Base-by-base conservation (phyloP, 1,140 invertebrate genomes). In the Coelopa frigida region DNA sequence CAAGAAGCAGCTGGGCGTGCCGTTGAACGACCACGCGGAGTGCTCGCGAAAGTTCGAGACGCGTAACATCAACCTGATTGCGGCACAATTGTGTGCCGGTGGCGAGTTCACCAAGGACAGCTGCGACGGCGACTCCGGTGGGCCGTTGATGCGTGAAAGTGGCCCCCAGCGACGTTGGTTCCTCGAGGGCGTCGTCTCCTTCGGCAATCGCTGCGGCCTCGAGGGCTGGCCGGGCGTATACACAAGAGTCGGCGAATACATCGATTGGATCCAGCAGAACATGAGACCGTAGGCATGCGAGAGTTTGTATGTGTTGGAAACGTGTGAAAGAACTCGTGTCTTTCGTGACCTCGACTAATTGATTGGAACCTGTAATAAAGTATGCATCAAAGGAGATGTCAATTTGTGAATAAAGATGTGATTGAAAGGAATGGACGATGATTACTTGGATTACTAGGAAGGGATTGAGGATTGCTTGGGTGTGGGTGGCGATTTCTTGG, bases 81-180 rank as follows among this genome's bases (percentile, higher is more conserved):
- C 37, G 0, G 50, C 70, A 1, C 82, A 84, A 53, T 47, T 84
- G 2, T 84, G 82, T 50, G 82, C 80, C 10, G 82, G 81, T 10
- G 81, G 81, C 3, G 65, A 74, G 10, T 75, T 70, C 41, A 81
- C 64, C 54, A 78, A 70, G 55, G 84, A 86, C 50, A 78, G 82
- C 0, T 86, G 84, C 45, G 72, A 75, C 56, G 85, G 83, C 73
- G 86, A 89, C 52, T 87, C 84, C 2, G 86, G 86, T 6, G 85
- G 85, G 7, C 83, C 85, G 0, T 60, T 89, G 3, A 84, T 85
- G 82, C 60, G 91, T 23, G 75, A 50, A 31, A 52, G 15, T 0
- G 31, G 23, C 10, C 31, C 40, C n/a, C 29, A 46, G 11, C n/a
- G n/a, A n/a, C 54, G 52, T 37, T 66, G 76, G 74, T 76, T 58